Conservation (phyloP, 2,797 vertebrate genomes). For the Luscinia megarhynchos region DNA sequence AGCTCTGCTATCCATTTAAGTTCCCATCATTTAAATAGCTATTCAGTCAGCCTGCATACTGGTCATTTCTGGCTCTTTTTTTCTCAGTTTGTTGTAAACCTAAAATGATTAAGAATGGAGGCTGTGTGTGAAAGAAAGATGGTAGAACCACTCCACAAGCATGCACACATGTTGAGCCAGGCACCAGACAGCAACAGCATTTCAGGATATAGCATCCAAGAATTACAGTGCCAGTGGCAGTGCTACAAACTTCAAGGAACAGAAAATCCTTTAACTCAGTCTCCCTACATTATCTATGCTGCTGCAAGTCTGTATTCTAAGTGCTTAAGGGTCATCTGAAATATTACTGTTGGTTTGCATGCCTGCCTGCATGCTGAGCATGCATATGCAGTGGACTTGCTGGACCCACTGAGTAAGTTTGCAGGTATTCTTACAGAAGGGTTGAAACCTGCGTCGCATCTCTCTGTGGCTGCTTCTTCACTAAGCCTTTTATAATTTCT, state of each 20-base stretch:
- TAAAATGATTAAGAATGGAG: neutral
- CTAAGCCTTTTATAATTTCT: neutral
- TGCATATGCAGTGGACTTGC: neutral
- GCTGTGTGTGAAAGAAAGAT: neutral
- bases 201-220: neutral
- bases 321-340: neutral
- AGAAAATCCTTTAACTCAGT: neutral
- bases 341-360: neutral
- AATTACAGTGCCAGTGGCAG: neutral
- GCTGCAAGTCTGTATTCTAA: neutral
- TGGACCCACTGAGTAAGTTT: neutral
- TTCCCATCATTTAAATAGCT: neutral
- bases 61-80: neutral
- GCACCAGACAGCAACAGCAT: fast-evolving
- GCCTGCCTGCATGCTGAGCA: neutral
- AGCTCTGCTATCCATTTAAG: neutral
- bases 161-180: neutral
- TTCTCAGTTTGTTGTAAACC: neutral
- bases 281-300: neutral
- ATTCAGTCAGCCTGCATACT: neutral
- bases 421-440: fast-evolving
- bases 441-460: neutral
- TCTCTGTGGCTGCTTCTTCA: neutral
- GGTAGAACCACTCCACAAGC: neutral
- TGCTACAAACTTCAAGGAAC: neutral